Conservation (phyloP, 30 jellyfish, hydroid and myxozoan genomes). For the Clytia hemisphaerica region DNA sequence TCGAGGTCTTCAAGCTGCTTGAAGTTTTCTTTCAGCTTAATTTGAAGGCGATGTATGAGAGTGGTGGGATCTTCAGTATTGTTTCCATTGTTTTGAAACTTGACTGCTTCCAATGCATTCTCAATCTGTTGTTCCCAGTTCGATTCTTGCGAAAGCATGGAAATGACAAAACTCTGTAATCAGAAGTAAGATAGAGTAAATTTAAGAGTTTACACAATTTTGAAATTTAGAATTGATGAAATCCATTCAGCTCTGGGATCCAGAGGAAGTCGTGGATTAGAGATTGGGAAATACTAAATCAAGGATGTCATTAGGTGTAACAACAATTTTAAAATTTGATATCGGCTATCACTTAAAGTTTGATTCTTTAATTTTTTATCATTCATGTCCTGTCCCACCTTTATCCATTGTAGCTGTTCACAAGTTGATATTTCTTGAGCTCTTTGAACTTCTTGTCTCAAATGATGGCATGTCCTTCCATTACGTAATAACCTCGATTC, state of each 20-base stretch:
- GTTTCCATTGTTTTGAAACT: conserved; percentile 25
- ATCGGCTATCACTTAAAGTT: too few species aligned
- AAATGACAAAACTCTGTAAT: background rate
- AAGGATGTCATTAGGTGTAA: too few species aligned
- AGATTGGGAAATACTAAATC: too few species aligned
- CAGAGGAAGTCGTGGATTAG: too few species aligned
- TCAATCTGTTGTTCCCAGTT: conserved; percentile 85
- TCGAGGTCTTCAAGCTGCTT: conserved; percentile 22
- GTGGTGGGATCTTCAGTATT: conserved; percentile 38
- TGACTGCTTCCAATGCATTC: conserved; percentile 61
- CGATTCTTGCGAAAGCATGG: conserved; percentile 59
- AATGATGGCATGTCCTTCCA: conserved; percentile 66
- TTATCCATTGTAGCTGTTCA: conserved; percentile 50
- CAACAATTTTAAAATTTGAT: too few species aligned
- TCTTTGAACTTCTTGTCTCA: conserved; percentile 33
- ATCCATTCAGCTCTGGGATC: too few species aligned
- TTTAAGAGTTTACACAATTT: too few species aligned
- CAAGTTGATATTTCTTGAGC: conserved; percentile 40
- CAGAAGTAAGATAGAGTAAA: too few species aligned
- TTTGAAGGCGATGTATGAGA: conserved; percentile 12
- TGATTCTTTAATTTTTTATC: too few species aligned
- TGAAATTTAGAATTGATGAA: too few species aligned
- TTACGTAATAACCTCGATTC: conserved; percentile 61
- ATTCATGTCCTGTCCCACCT: too few species aligned
- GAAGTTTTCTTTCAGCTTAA: conserved; percentile 1